Percentiles rank a stretch among this genome's conserved stretches.
Evolutionary conservation across 2,113 vertebrate genomes (phyloP).

Genomic region (human): GRCh38 chr20:45186501-45187000

Average conservation of each 20-base stretch:
- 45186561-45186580: neutral
- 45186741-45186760: neutral
- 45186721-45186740: neutral
- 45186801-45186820: neutral
- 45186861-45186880: neutral
- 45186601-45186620: neutral
- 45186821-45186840: neutral
- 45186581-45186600: too few species aligned
- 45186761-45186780: neutral
- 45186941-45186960: neutral
- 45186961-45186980: neutral
- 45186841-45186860: neutral
- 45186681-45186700: neutral
- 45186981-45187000: neutral
- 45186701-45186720: neutral
- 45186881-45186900: neutral
- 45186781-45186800: neutral
- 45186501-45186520: neutral
- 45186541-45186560: neutral
- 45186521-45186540: neutral
- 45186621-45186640: too few species aligned
- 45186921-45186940: neutral
- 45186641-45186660: neutral
- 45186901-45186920: neutral
- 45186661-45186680: neutral